Conservation (phyloP, 2,797 vertebrate genomes). For the Coccyzus lansbergi region DNA sequence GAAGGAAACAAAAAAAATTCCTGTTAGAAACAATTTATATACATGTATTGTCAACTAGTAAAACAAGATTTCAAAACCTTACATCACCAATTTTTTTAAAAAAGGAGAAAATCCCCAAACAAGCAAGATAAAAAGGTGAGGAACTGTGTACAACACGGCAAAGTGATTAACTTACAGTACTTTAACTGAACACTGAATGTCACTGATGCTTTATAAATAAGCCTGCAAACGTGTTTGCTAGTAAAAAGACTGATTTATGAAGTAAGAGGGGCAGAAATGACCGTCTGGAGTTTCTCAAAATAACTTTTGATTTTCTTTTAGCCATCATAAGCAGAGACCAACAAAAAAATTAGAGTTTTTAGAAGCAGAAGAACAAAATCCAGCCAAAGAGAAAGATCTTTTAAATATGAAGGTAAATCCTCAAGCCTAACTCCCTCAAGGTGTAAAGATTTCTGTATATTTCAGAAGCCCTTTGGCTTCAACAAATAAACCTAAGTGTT, state of each 20-base stretch:
- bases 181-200: conserved; percentile 22
- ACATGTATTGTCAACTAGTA: too few relatives aligned
- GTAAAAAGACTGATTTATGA: neutral
- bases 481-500: conserved; percentile 44
- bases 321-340: neutral
- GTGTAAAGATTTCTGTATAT: conserved; percentile 35
- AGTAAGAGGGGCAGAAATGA: neutral
- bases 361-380: neutral
- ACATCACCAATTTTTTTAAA: neutral
- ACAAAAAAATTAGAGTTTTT: neutral
- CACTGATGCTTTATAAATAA: conserved; percentile 29
- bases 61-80: neutral
- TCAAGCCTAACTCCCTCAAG: neutral
- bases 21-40: rapidly evolving
- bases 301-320: conserved; percentile 26
- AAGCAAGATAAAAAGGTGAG: neutral
- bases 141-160: neutral
- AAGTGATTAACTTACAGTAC: neutral
- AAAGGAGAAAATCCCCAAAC: neutral
- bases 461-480: conserved; percentile 38
- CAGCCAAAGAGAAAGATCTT: neutral
- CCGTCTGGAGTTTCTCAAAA: neutral
- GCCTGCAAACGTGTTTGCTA: neutral
- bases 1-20: neutral
- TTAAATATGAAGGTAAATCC: conserved; percentile 43